Evolutionary conservation across 2,797 vertebrate genomes (phyloP).

Genomic region (Rousettus madagascariensis): DNA sequence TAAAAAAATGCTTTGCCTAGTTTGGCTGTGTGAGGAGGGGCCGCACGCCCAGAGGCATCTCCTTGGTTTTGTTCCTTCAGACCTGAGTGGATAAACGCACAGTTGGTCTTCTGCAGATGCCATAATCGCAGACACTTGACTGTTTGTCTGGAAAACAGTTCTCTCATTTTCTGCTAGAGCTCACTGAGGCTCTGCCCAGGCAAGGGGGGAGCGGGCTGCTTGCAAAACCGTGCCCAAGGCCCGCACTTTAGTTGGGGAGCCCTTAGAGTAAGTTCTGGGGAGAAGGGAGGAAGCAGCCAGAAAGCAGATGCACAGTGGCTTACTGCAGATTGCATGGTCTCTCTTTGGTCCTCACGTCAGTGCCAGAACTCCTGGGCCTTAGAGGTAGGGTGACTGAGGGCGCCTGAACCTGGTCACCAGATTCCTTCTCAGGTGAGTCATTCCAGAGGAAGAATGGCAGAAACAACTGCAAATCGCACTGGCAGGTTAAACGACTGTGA

Average conservation of each 20-base stretch:
- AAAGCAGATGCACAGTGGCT: neutral
- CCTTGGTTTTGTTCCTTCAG: neutral
- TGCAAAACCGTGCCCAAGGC: neutral
- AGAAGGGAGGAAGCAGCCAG: neutral
- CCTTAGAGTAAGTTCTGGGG: neutral
- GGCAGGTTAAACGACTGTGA: neutral
- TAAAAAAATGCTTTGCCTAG: neutral
- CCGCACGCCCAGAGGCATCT: neutral
- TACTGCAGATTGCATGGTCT: neutral
- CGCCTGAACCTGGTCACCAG: neutral
- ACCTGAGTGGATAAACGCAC: neutral
- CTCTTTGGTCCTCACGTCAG: neutral
- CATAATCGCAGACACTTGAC: neutral
- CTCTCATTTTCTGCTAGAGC: neutral
- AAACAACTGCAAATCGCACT: neutral
- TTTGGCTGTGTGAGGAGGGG: neutral
- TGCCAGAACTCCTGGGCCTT: neutral
- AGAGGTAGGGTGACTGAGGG: neutral
- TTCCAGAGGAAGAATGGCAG: neutral
- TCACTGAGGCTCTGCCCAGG: neutral
- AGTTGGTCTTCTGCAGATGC: neutral
- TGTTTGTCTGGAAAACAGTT: neutral
- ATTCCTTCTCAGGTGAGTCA: neutral
- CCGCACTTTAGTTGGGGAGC: neutral
- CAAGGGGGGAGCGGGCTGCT: neutral